These are phyloP conservation scores for Cephalotes varians DNA, from an alignment of 2,888 invertebrate genomes.

Conservation along the genomic window DNA sequence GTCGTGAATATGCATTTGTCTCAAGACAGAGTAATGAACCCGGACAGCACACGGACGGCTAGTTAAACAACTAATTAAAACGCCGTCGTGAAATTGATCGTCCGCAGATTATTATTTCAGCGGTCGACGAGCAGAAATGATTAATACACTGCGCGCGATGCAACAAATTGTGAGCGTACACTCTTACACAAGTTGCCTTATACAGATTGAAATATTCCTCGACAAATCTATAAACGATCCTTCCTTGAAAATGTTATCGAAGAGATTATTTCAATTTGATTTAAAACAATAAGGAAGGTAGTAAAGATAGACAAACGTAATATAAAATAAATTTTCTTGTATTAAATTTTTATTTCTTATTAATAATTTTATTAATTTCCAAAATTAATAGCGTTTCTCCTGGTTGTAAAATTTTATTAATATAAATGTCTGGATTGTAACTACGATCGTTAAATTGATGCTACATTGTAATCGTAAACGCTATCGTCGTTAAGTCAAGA, in stretches of 20 bases:
- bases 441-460: background rate
- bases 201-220: background rate
- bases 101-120: constrained; percentile 39
- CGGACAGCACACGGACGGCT: constrained; percentile 18
- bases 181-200: background rate
- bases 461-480: background rate
- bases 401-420: constrained; percentile 1
- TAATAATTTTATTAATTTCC: background rate
- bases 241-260: background rate
- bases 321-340: too few species aligned
- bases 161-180: background rate
- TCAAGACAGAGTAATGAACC: constrained; percentile 56
- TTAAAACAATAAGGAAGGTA: background rate
- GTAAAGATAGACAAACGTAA: background rate
- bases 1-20: constrained; percentile 69
- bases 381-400: background rate
- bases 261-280: background rate
- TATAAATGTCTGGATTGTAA: background rate
- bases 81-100: constrained; percentile 35
- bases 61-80: constrained; percentile 55
- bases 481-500: background rate
- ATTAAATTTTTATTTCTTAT: too few species aligned
- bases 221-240: background rate
- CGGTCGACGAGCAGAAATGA: constrained; percentile 1
- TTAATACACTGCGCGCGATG: background rate